These are phyloP conservation scores for Clarias fuscus DNA, from an alignment of 2,797 vertebrate genomes.

Conservation along the genomic window DNA sequence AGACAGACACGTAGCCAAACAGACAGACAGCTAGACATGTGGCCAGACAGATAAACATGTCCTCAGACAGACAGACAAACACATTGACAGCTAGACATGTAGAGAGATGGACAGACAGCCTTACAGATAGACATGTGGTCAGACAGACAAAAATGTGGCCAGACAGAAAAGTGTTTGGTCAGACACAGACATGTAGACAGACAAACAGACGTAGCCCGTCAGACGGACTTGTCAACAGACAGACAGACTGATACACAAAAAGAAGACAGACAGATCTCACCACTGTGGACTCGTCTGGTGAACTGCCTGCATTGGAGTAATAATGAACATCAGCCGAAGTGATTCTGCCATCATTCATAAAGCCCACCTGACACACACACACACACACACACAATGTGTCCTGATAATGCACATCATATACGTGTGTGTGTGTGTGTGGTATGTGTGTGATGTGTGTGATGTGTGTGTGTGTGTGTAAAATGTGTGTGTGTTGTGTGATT, in stretches of 20 bases:
- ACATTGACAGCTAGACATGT: background rate
- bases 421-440: background rate
- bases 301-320: conserved; percentile 81
- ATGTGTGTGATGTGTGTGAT: background rate
- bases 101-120: too few relatives aligned
- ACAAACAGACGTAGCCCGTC: background rate
- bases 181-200: too few relatives aligned
- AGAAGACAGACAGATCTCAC: conserved; percentile 63
- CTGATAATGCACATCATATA: background rate
- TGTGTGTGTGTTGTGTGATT: background rate
- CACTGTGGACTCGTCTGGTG: conserved; percentile 76
- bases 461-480: too few relatives aligned
- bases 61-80: background rate
- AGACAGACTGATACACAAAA: background rate
- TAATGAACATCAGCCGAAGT: conserved; percentile 77
- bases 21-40: background rate
- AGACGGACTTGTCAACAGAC: background rate
- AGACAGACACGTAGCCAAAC: background rate
- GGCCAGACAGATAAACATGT: background rate
- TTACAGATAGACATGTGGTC: too few relatives aligned
- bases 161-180: too few relatives aligned
- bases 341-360: conserved; percentile 82
- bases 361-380: conserved; percentile 75
- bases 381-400: conserved; percentile 42
- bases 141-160: too few relatives aligned